phyloP scores from a whole-genome alignment of 1,140 invertebrate species.

The Neelides sp. region DNA sequence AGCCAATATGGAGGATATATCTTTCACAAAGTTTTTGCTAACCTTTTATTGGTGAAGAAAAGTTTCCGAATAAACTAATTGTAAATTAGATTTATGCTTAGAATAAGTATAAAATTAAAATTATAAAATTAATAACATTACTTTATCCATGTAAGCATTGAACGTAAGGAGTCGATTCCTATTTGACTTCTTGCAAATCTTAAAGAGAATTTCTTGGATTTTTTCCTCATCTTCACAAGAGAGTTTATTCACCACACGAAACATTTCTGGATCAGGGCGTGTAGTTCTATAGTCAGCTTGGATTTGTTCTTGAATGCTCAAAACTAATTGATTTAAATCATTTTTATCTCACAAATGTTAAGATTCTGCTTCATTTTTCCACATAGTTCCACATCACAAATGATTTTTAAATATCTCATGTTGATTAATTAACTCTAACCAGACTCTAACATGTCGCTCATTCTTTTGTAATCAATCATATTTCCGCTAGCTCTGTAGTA shows the following conservation, averaged over 20 bases:
- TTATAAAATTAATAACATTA: too few relatives aligned
- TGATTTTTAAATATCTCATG: too few relatives aligned
- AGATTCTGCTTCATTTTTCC: not conserved
- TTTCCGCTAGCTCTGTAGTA: slow-evolving; percentile 28
- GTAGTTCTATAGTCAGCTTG: slow-evolving; percentile 26
- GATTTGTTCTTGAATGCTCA: slow-evolving; percentile 29
- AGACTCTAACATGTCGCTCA: slow-evolving; percentile 30
- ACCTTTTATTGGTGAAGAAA: too few relatives aligned
- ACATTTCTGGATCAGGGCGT: slow-evolving; percentile 15
- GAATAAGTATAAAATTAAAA: too few relatives aligned
- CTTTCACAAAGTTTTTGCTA: too few relatives aligned
- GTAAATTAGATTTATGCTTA: too few relatives aligned
- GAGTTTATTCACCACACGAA: slow-evolving; percentile 20
- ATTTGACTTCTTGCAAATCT: slow-evolving; percentile 18
- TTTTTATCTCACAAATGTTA: not conserved
- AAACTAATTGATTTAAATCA: slow-evolving; percentile 1
- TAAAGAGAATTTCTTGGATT: slow-evolving; percentile 18
- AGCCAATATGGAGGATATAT: too few relatives aligned
- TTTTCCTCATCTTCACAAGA: slow-evolving; percentile 19
- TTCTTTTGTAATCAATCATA: slow-evolving; percentile 27
- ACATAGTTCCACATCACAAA: too few relatives aligned
- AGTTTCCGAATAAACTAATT: too few relatives aligned
- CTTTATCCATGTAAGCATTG: slow-evolving; percentile 23
- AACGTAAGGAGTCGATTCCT: slow-evolving; percentile 18
- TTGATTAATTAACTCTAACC: slow-evolving; percentile 11